phyloP scores from a whole-genome alignment of 2,797 vertebrate species.

The Lacerta agilis region DNA sequence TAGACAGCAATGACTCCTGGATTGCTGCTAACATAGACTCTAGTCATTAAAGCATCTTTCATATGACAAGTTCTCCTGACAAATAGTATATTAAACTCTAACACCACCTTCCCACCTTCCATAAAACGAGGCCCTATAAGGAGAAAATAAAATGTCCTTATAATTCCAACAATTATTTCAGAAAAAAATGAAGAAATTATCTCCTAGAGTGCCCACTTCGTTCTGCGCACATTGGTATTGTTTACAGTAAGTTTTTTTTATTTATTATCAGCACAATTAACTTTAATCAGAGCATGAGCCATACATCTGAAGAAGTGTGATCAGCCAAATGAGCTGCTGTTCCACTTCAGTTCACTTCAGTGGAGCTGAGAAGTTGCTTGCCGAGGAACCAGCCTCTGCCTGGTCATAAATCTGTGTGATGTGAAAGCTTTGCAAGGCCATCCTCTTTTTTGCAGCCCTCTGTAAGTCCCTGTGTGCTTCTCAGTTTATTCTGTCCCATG shows the following conservation, averaged over 20 bases:
- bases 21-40: neutral
- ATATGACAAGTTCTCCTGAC: neutral
- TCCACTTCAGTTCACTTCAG: slow-evolving; percentile 30
- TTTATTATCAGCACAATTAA: slow-evolving; percentile 18
- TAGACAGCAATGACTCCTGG: neutral
- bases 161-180: slow-evolving; percentile 15
- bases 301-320: slow-evolving; percentile 26
- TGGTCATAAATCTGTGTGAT: neutral
- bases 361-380: neutral
- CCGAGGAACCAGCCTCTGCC: neutral
- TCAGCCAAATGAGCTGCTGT: slow-evolving; percentile 24
- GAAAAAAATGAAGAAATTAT: slow-evolving; percentile 13
- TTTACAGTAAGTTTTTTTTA: slow-evolving; percentile 11
- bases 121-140: neutral
- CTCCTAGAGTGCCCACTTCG: neutral
- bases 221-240: slow-evolving; percentile 10
- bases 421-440: neutral
- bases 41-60: neutral
- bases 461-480: neutral
- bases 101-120: neutral
- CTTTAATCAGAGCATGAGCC: slow-evolving; percentile 19
- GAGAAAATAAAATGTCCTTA: neutral
- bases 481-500: slow-evolving; percentile 10
- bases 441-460: slow-evolving; percentile 25
- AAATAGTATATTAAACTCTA: neutral